Percentiles rank a stretch among this genome's conserved stretches.
Conservation (phyloP, 2,113 vertebrate genomes). For the Aleadryas rufinucha region DNA sequence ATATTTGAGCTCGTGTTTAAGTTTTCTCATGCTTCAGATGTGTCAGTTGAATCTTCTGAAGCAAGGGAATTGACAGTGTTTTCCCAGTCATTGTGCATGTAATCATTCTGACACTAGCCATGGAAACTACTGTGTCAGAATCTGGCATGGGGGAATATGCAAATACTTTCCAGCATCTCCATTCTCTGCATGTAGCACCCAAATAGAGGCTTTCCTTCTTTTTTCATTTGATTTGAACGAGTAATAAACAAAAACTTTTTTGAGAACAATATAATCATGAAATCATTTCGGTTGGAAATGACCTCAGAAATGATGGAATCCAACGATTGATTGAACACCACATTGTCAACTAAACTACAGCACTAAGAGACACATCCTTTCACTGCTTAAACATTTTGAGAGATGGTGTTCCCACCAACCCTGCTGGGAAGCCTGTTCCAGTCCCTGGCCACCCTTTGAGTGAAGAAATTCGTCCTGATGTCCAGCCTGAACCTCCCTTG, state of each 20-base stretch:
- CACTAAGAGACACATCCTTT: not conserved
- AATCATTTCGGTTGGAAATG: not conserved
- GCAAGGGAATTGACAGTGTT: not conserved
- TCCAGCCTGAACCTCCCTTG: not conserved
- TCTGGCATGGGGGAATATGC: not conserved
- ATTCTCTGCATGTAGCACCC: not conserved
- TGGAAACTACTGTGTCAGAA: not conserved
- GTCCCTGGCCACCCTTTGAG: not conserved
- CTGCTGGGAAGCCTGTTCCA: too few species aligned
- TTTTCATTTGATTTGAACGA: not conserved
- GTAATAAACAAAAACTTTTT: not conserved
- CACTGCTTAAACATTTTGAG: not conserved
- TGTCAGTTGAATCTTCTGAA: not conserved
- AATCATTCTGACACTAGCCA: not conserved
- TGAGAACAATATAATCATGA: not conserved
- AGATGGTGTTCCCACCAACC: not conserved
- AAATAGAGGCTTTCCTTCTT: not conserved
- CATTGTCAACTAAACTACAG: not conserved
- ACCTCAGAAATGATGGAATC: not conserved
- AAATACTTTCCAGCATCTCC: not conserved
- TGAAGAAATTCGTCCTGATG: not conserved
- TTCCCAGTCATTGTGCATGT: not conserved
- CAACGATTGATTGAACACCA: not conserved
- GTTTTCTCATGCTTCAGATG: not conserved
- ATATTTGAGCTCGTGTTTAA: not conserved